Conservation (phyloP, 2,888 invertebrate genomes). For the Drosophila niveifrons region DNA sequence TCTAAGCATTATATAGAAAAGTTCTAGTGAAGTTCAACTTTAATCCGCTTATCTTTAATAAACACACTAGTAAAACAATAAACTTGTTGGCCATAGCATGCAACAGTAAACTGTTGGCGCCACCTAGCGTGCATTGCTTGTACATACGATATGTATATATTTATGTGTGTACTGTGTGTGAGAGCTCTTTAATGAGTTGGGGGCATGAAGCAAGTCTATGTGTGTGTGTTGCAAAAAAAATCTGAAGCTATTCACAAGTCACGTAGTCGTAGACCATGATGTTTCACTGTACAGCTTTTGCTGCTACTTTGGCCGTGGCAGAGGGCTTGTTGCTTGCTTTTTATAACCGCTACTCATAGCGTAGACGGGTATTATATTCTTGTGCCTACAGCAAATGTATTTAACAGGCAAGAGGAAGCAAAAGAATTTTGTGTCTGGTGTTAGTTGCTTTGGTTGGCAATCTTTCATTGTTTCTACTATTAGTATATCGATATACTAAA, state of each 20-base stretch:
- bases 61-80: not conserved
- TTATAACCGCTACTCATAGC: too few relatives aligned
- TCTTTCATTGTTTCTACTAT: too few relatives aligned
- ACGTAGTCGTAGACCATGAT: not conserved
- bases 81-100: not conserved
- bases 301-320: too few relatives aligned
- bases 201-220: not conserved
- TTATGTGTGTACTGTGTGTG: not conserved
- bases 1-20: not conserved
- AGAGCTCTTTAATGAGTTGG: not conserved
- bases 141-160: not conserved
- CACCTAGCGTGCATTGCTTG: not conserved
- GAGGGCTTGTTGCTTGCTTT: too few relatives aligned
- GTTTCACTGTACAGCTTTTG: not conserved
- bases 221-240: not conserved
- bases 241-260: not conserved
- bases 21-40: not conserved
- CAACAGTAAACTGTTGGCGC: not conserved
- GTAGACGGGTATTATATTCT: too few relatives aligned
- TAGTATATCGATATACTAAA: too few relatives aligned
- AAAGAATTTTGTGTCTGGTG: too few relatives aligned
- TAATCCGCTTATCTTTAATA: conserved; percentile 3
- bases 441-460: too few relatives aligned
- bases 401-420: too few relatives aligned
- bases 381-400: too few relatives aligned